Conservation (phyloP, 2,113 vertebrate species). For the Odontesthes bonariensis region DNA sequence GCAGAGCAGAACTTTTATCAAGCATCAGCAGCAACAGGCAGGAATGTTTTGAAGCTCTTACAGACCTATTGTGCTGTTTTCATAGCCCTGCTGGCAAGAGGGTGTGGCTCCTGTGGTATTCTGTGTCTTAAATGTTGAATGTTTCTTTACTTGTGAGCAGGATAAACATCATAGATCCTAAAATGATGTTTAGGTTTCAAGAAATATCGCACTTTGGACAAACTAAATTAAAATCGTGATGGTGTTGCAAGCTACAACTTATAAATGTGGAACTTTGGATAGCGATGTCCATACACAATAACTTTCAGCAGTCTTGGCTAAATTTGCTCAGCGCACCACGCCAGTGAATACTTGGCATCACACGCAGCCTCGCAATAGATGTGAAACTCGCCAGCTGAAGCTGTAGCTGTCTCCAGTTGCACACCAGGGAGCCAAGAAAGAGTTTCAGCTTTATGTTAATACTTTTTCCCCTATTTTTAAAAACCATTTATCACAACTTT, state of each 20-base stretch:
- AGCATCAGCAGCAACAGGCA: conserved; percentile 30
- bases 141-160: not conserved
- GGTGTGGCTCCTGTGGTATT: conserved; percentile 5
- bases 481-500: not conserved
- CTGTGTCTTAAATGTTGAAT: not conserved
- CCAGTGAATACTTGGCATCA: not conserved
- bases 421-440: not conserved
- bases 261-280: not conserved
- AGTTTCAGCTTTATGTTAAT: not conserved
- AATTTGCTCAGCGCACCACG: not conserved
- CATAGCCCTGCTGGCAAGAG: conserved; percentile 4
- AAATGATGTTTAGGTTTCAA: not conserved
- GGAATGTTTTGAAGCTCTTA: conserved; percentile 55
- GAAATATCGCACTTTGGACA: not conserved
- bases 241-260: not conserved
- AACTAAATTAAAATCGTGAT: not conserved
- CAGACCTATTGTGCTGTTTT: conserved; percentile 38
- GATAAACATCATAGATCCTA: not conserved
- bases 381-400: not conserved
- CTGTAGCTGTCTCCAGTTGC: not conserved
- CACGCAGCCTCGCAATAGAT: not conserved
- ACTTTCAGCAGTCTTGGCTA: not conserved
- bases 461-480: not conserved
- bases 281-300: too few species aligned
- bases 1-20: conserved; percentile 48